Base-by-base conservation (phyloP, 2,888 invertebrate genomes). In the Xylota sylvarum region DNA sequence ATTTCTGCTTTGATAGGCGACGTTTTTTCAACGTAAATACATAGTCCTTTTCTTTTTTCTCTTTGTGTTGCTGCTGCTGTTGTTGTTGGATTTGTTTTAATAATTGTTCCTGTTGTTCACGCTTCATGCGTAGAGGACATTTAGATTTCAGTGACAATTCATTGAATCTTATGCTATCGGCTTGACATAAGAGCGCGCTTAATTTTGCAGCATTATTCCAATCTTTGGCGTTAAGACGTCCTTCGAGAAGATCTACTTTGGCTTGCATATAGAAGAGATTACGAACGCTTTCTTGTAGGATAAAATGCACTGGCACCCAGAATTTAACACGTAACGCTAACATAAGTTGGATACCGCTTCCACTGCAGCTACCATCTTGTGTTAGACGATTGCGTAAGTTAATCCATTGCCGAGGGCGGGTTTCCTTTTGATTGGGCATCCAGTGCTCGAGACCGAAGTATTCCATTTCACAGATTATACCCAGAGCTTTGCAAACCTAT, bases 301-400 rank as follows among this genome's bases (percentile, higher is more conserved):
- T 94, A 82, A 96, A 95, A 92, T 97, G 97, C 2, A 97, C 97
- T 2, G 97, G 97, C 55, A 98, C 97, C 96, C 97, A 97, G 93
- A 97, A 98, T 93, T 98, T 98, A 89, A 97, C 97, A 3, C 93
- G 90, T 58, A 92, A 86, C 2, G 92, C 92, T n/a, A 92, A 88
- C 91, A 90, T 91, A 32, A 92, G 52, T 35, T 91, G 92, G n/a
- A 91, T 89, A 55, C 91, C 90, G 69, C 90, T 90, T 67, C 90
- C 88, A 32, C 89, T 80, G 88, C 90, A 91, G 76, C 91, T 90
- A 9, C 91, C 89, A 81, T 92, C 92, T 46, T 90, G 90, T 5
- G 91, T 90, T 1, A 92, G 88, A 0, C 92, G 91, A 93, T 98
- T 98, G 87, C 97, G 94, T 89, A 97, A 93, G 92, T 98, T 98